Percentiles rank a stretch among this genome's conserved stretches.
phyloP scores from a whole-genome alignment of 2,888 invertebrate species.

The Caenorhabditis sp. region DNA sequence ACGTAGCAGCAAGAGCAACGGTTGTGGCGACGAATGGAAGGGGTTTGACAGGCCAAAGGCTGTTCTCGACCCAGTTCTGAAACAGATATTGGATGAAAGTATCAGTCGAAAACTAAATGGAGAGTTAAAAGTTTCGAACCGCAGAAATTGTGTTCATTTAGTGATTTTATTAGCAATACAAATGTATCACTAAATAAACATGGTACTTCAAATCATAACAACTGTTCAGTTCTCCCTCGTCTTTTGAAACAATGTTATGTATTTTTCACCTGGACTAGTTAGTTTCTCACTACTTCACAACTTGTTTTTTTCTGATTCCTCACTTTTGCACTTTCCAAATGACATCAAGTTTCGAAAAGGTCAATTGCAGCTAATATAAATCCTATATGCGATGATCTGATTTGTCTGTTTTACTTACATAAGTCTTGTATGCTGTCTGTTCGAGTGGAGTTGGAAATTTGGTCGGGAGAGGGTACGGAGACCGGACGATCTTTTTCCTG shows the following conservation, averaged over 20 bases:
- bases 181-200: slow-evolving; percentile 4
- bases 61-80: slow-evolving; percentile 72
- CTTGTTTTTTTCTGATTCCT: slow-evolving; percentile 12
- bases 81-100: background rate
- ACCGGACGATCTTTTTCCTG: slow-evolving; percentile 33
- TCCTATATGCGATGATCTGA: slow-evolving; percentile 15
- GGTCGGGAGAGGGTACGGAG: slow-evolving; percentile 66
- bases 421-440: slow-evolving; percentile 61
- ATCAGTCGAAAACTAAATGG: too few species aligned
- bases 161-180: too few species aligned
- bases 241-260: slow-evolving; percentile 14
- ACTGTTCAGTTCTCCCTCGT: background rate
- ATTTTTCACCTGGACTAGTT: background rate
- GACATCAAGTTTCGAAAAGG: slow-evolving; percentile 37
- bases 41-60: slow-evolving; percentile 71
- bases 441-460: slow-evolving; percentile 65
- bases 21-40: slow-evolving; percentile 59
- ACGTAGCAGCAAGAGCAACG: slow-evolving; percentile 62
- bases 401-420: slow-evolving; percentile 54
- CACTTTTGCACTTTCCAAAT: slow-evolving; percentile 6
- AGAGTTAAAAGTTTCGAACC: too few species aligned
- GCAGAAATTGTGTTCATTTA: too few species aligned
- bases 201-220: slow-evolving; percentile 5
- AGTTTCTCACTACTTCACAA: slow-evolving; percentile 8
- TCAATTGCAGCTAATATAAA: slow-evolving; percentile 17